A percentile compares a stretch with the other conserved stretches of the same genome.
Conservation (phyloP, 2,113 vertebrate species). For the Mesoclemmys tuberculata region DNA sequence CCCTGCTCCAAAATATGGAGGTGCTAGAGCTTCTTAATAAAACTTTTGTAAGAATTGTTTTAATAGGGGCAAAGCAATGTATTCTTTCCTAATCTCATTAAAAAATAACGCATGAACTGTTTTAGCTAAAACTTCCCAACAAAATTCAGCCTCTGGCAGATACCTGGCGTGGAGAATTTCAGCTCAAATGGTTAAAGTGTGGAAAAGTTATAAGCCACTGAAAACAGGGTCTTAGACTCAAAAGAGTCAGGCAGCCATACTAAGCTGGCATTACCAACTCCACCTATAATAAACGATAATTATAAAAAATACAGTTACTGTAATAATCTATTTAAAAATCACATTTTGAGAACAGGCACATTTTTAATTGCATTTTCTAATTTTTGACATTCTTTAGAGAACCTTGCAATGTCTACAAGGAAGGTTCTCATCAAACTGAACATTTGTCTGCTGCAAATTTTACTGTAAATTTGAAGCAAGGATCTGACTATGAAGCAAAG, state of each 20-base stretch:
- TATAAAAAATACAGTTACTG: conserved; percentile 16
- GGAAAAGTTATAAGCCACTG: background rate
- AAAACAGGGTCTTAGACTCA: background rate
- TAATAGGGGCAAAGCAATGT: background rate
- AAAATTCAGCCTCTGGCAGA: background rate
- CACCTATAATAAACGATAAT: background rate
- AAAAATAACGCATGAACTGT: background rate
- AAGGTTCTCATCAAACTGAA: conserved; percentile 43
- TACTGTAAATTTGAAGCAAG: background rate
- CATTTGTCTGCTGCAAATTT: background rate
- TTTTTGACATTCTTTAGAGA: conserved; percentile 26
- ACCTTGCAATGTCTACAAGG: conserved; percentile 31
- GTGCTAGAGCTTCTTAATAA: fast-evolving
- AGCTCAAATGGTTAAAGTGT: background rate
- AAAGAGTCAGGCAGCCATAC: background rate
- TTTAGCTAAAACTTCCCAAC: background rate
- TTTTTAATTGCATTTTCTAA: conserved; percentile 24
- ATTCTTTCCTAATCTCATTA: background rate
- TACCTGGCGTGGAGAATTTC: background rate
- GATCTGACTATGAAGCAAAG: background rate
- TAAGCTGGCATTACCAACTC: background rate
- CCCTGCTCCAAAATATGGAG: background rate
- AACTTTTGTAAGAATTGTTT: background rate
- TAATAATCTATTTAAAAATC: background rate
- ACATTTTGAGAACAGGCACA: conserved; percentile 28